phyloP scores from a whole-genome alignment of 2,888 invertebrate species.

The Sthenelais limicola region DNA sequence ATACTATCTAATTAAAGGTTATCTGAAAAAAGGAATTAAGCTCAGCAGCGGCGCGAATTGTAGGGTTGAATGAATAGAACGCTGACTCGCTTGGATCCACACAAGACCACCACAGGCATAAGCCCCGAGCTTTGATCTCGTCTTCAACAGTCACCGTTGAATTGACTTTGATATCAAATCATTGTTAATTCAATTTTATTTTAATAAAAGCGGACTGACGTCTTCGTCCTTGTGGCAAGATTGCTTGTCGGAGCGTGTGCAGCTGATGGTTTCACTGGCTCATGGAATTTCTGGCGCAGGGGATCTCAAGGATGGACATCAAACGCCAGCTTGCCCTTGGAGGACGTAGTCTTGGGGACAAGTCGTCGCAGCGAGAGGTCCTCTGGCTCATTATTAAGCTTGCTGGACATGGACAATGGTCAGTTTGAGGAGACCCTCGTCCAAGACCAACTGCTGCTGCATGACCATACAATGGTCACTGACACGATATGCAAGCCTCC shows the following conservation, averaged over 20 bases:
- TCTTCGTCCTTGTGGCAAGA: not conserved
- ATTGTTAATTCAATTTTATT: slow-evolving; percentile 37
- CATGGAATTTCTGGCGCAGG: too few species aligned
- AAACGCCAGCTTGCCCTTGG: slow-evolving; percentile 10
- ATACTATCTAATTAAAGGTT: slow-evolving; percentile 15
- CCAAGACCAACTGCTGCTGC: slow-evolving; percentile 22
- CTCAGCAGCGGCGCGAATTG: not conserved
- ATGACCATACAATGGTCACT: slow-evolving; percentile 3
- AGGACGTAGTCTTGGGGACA: not conserved
- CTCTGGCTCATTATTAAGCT: not conserved
- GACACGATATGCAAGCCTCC: slow-evolving; percentile 17
- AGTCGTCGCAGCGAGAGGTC: not conserved
- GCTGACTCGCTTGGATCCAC: slow-evolving; percentile 22
- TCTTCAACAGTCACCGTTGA: slow-evolving; percentile 18
- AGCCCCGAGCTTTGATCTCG: not conserved
- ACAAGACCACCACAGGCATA: not conserved
- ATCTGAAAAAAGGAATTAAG: slow-evolving; percentile 29
- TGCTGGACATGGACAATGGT: slow-evolving; percentile 14
- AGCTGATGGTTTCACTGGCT: too few species aligned
- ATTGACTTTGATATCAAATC: slow-evolving; percentile 36
- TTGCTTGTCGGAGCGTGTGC: too few species aligned
- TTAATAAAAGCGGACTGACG: slow-evolving; percentile 31
- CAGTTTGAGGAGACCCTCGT: slow-evolving; percentile 10
- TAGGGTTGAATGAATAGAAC: slow-evolving; percentile 29
- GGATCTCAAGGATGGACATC: too few species aligned